Conservation (phyloP, 2,797 vertebrate species). For the Pseudochirops corinnae region DNA sequence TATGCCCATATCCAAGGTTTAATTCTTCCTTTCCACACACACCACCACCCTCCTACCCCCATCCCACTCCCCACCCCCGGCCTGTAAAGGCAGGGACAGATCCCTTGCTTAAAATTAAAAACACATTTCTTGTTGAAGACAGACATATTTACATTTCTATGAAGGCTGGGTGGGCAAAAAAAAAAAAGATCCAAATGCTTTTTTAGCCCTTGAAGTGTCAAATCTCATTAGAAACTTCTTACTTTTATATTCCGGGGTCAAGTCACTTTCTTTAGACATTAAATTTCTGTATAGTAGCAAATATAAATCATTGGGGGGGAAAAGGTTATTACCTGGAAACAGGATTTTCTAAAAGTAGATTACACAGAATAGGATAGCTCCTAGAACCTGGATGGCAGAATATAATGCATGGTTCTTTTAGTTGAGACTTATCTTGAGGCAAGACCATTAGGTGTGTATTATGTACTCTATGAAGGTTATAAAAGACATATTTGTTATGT, state of each 20-base stretch:
- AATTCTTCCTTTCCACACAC: neutral
- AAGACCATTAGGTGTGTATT: neutral
- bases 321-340: constrained; percentile 63
- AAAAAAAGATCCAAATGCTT: constrained; percentile 82
- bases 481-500: neutral
- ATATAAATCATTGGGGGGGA: constrained; percentile 50
- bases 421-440: constrained; percentile 46
- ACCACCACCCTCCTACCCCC: too few relatives aligned
- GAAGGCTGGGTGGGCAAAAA: constrained; percentile 86
- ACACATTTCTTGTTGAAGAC: constrained; percentile 85
- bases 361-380: constrained; percentile 55
- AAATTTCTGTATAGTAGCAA: constrained; percentile 59
- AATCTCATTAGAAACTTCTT: constrained; percentile 82
- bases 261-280: constrained; percentile 73
- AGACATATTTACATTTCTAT: constrained; percentile 87
- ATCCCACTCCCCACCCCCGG: too few relatives aligned
- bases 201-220: constrained; percentile 85
- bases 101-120: constrained; percentile 85
- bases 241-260: constrained; percentile 79
- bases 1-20: constrained; percentile 77
- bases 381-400: constrained; percentile 58
- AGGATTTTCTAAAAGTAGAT: constrained; percentile 32
- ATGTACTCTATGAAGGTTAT: neutral
- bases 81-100: constrained; percentile 71
- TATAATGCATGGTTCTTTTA: neutral